Conservation (phyloP, 1,140 invertebrate species). For the Camponotus floridanus region DNA sequence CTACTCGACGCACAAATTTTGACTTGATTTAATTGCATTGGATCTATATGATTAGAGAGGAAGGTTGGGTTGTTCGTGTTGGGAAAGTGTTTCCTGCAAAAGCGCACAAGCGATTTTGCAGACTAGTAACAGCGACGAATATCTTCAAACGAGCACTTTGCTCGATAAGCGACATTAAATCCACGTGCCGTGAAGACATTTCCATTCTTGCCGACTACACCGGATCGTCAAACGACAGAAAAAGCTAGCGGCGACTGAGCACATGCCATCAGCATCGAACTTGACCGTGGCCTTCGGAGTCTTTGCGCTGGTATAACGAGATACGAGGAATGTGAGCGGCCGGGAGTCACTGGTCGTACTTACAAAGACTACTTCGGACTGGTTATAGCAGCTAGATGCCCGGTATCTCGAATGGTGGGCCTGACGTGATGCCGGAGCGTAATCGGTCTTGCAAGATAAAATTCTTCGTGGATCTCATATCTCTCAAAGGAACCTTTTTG, state of each 20-base stretch:
- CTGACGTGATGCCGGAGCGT: conserved; percentile 26
- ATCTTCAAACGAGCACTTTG: neutral
- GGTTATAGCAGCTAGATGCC: conserved; percentile 67
- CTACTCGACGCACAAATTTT: neutral
- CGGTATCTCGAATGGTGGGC: conserved; percentile 46
- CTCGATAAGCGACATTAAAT: conserved; percentile 69
- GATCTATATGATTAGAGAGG: neutral
- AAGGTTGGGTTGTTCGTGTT: neutral
- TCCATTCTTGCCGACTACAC: conserved; percentile 53
- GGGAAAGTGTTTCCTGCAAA: neutral
- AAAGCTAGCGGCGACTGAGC: conserved; percentile 67
- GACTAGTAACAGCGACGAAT: neutral
- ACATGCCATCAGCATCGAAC: conserved; percentile 73
- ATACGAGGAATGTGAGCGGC: conserved; percentile 74
- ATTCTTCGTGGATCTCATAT: neutral
- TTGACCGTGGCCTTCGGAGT: conserved; percentile 74
- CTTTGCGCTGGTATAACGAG: conserved; percentile 74
- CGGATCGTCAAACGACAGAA: conserved; percentile 69
- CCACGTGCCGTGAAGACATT: conserved; percentile 66
- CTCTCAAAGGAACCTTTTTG: neutral
- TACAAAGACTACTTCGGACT: conserved; percentile 66
- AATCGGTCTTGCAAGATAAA: conserved; percentile 33
- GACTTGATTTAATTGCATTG: neutral
- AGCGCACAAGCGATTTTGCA: neutral
- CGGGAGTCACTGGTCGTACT: conserved; percentile 67